Conservation (phyloP, 2,888 invertebrate genomes). For the Tyria jacobaeae region DNA sequence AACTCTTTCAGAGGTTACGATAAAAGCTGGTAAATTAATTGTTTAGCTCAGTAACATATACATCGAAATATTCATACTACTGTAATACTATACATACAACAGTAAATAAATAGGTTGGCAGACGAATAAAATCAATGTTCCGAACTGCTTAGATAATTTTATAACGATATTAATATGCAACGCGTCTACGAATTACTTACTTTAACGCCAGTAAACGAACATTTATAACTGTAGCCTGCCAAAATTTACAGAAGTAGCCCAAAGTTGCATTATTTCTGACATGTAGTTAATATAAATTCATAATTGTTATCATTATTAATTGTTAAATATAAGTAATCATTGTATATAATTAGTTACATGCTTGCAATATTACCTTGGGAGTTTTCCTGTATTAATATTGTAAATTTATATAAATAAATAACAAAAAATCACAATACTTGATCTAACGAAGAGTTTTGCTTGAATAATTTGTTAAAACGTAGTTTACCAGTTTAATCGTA, state of each 20-base stretch:
- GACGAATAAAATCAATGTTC: slow-evolving; percentile 57
- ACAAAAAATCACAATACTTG: slow-evolving; percentile 48
- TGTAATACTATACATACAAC: too few species aligned
- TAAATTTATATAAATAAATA: too few species aligned
- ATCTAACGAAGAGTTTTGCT: slow-evolving; percentile 65
- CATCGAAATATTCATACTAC: too few species aligned
- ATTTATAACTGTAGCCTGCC: too few species aligned
- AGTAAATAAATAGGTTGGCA: background rate
- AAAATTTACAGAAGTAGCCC: too few species aligned
- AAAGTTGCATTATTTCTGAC: too few species aligned
- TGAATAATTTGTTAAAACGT: slow-evolving; percentile 75
- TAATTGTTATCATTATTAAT: too few species aligned
- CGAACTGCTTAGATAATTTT: slow-evolving; percentile 58
- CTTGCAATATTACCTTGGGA: too few species aligned
- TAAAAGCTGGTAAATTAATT: background rate
- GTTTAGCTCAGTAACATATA: background rate
- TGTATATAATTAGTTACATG: too few species aligned
- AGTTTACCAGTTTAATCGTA: slow-evolving; percentile 71
- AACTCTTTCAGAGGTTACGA: background rate
- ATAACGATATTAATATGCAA: slow-evolving; percentile 68
- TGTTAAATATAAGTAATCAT: too few species aligned
- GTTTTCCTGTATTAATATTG: too few species aligned
- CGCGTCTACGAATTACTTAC: slow-evolving; percentile 63
- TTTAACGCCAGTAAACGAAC: slow-evolving; percentile 55
- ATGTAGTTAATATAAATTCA: too few species aligned